Evolutionary conservation across 2,797 vertebrate species (phyloP).

Genomic region (Siniperca obscura): DNA sequence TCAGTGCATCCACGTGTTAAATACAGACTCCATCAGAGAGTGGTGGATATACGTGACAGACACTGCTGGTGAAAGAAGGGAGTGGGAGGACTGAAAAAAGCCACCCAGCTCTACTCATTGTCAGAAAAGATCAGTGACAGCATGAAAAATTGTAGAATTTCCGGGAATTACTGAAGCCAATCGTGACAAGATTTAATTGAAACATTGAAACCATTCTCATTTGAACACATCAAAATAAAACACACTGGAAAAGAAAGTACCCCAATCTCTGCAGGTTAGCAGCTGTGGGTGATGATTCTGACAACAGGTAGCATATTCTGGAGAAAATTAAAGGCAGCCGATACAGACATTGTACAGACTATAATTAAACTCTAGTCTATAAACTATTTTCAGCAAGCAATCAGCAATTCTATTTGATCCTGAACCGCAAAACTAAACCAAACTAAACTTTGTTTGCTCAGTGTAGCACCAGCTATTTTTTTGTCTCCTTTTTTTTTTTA

Average conservation of each 20-base stretch:
- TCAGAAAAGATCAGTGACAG: conserved; percentile 44
- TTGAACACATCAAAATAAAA: conserved; percentile 24
- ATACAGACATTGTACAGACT: neutral
- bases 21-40: conserved; percentile 38
- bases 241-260: neutral
- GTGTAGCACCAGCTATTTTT: neutral
- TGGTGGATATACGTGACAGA: conserved; percentile 40
- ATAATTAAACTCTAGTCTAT: conserved; percentile 10
- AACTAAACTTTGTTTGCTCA: neutral
- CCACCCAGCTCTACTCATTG: neutral
- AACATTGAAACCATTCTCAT: neutral
- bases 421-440: neutral
- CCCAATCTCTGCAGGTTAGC: neutral
- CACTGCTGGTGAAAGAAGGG: conserved; percentile 26
- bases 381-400: neutral
- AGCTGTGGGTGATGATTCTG: conserved; percentile 7
- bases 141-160: conserved; percentile 41
- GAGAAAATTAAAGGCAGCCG: neutral
- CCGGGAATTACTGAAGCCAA: conserved; percentile 34
- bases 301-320: neutral
- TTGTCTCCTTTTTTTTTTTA: no score
- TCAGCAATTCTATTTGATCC: neutral
- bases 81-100: conserved; percentile 53
- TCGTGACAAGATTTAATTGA: conserved; percentile 11
- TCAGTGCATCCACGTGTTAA: conserved; percentile 24